Conservation (phyloP, 1,140 invertebrate genomes). For the Trypoxylus dichotomus region DNA sequence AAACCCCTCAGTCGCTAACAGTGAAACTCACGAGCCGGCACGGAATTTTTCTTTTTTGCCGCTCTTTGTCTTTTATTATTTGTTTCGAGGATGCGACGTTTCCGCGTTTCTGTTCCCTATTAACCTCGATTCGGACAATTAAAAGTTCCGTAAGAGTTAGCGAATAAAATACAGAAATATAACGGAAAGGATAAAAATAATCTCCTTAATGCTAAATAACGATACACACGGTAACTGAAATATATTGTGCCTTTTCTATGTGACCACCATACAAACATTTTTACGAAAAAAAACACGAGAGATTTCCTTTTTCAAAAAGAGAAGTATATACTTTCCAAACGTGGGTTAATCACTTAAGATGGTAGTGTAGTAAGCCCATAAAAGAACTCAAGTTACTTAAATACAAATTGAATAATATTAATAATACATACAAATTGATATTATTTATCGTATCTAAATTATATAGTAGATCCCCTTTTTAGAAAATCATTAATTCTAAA, state of each 20-base stretch:
- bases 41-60: background rate
- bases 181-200: background rate
- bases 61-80: background rate
- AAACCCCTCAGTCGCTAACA: conserved; percentile 17
- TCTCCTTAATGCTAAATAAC: background rate
- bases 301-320: no score
- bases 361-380: no score
- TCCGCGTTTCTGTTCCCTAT: conserved; percentile 16
- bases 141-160: conserved; percentile 11
- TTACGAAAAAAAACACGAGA: no score
- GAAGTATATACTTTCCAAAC: no score
- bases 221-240: background rate
- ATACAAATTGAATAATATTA: no score
- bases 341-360: no score
- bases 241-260: background rate
- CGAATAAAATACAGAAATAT: conserved; percentile 7
- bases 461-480: no score
- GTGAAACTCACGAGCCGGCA: conserved; percentile 3
- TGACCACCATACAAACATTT: background rate
- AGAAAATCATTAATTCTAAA: no score
- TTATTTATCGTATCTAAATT: no score
- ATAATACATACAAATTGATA: no score
- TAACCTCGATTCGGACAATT: conserved; percentile 18
- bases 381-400: no score
- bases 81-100: conserved; percentile 4